Evolutionary conservation across 1,140 invertebrate genomes (phyloP).

Genomic region (Aphis craccivora): DNA sequence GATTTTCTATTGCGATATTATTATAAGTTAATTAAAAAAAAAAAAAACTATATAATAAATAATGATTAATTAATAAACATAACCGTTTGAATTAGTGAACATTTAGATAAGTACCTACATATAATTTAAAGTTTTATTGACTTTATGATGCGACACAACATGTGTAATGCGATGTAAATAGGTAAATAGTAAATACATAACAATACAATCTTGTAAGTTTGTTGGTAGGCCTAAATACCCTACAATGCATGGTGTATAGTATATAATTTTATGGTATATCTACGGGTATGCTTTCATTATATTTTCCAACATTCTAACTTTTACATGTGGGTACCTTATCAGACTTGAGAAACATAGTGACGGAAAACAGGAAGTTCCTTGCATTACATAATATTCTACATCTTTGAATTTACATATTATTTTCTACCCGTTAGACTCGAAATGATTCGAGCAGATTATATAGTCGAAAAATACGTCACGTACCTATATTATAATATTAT

Average conservation of each 20-base stretch:
- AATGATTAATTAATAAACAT: background rate
- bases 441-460: background rate
- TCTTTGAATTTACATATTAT: slow-evolving; percentile 19
- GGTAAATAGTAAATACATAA: background rate
- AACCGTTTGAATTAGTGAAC: background rate
- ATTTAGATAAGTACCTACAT: background rate
- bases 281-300: background rate
- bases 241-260: background rate
- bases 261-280: background rate
- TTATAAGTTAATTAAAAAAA: background rate
- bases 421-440: slow-evolving; percentile 7
- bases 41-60: background rate
- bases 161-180: background rate
- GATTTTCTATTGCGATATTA: background rate
- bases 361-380: background rate
- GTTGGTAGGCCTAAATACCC: background rate
- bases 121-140: background rate
- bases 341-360: slow-evolving; percentile 1
- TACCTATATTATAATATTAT: background rate
- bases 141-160: background rate
- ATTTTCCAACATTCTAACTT: background rate
- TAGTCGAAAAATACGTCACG: background rate
- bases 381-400: background rate
- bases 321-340: background rate
- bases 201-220: background rate